These are phyloP conservation scores for Megaleporinus macrocephalus DNA, from an alignment of 2,113 vertebrate genomes.

Conservation along the genomic window DNA sequence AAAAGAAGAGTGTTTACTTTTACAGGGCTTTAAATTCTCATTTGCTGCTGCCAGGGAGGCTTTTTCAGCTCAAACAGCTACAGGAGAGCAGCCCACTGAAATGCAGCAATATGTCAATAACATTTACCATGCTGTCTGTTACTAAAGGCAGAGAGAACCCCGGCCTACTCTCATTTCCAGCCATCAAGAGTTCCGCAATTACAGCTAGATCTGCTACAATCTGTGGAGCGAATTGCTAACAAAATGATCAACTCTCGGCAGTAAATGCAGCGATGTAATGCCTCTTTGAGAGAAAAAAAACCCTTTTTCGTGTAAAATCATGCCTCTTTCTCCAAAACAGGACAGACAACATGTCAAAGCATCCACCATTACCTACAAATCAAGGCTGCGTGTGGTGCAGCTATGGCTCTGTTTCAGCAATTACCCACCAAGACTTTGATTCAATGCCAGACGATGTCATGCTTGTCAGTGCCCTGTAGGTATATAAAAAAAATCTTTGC, in stretches of 20 bases:
- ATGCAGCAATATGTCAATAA: neutral
- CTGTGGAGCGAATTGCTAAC: neutral
- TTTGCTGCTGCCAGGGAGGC: neutral
- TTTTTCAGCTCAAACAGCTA: neutral
- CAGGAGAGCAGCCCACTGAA: neutral
- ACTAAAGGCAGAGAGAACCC: neutral
- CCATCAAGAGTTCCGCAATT: neutral
- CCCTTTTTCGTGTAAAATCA: neutral
- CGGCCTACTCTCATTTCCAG: neutral
- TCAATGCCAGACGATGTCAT: neutral
- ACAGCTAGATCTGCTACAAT: neutral
- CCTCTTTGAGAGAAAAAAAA: neutral
- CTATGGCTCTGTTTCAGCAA: neutral
- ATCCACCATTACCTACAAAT: neutral
- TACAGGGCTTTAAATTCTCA: neutral
- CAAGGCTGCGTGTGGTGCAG: neutral
- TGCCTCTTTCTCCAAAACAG: neutral
- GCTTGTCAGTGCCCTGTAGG: neutral
- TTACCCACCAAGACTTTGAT: neutral
- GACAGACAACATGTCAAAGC: neutral
- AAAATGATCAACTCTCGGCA: neutral
- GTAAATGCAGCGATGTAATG: neutral
- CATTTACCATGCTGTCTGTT: neutral
- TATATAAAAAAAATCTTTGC: neutral
- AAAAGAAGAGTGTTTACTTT: neutral